phyloP scores from a whole-genome alignment of 2,888 invertebrate species.

The Anarsia innoxiella region DNA sequence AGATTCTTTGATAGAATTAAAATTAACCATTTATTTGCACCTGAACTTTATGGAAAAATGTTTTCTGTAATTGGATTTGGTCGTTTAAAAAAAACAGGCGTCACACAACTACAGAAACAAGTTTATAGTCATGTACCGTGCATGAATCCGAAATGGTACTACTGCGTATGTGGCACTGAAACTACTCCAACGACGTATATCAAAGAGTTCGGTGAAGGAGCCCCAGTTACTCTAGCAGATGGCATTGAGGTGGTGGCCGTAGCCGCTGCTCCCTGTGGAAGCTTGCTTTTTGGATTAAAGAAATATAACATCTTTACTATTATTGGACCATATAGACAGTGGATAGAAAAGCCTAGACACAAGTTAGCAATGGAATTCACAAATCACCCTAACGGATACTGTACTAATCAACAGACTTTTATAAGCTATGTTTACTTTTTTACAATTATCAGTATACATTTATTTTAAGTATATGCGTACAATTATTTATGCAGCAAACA shows the following conservation, averaged over 20 bases:
- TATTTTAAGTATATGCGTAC: no score
- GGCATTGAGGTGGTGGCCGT: conserved; percentile 38
- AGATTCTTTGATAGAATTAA: no score
- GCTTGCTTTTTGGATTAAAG: conserved; percentile 23
- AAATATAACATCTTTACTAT: conserved; percentile 50
- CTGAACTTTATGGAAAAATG: no score
- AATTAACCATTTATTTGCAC: no score
- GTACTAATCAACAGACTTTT: no score
- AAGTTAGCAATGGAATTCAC: no score
- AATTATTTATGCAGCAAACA: no score
- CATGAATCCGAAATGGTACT: conserved; percentile 49
- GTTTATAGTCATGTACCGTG: conserved; percentile 41
- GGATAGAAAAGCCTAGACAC: conserved; percentile 44
- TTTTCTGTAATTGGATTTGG: no score
- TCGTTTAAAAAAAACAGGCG: conserved; percentile 10
- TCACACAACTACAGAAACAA: conserved; percentile 36
- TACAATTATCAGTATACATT: no score
- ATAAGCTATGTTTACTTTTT: no score
- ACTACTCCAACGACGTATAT: conserved; percentile 25
- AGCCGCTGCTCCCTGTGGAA: conserved; percentile 34
- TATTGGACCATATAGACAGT: conserved; percentile 41
- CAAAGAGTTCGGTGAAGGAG: conserved; percentile 45
- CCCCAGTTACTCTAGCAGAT: conserved; percentile 33
- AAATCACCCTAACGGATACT: no score
- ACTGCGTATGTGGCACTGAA: conserved; percentile 51